A percentile compares a stretch with the other conserved stretches of the same genome.
Conservation (phyloP, 2,113 vertebrate genomes). For the Climacteris rufus region DNA sequence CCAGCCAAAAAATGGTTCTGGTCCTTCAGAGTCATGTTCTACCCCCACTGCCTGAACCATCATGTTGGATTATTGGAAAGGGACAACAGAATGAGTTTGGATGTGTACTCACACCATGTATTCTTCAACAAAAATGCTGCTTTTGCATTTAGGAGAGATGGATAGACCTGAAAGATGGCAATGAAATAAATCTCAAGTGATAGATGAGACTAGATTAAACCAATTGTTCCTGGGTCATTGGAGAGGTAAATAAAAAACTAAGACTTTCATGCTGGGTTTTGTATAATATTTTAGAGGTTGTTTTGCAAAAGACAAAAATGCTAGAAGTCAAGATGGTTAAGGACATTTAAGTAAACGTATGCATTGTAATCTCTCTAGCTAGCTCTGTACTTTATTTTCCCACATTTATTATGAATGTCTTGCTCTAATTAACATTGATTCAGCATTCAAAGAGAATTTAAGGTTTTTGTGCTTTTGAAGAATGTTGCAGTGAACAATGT, state of each 20-base stretch:
- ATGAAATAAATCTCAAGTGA: background rate
- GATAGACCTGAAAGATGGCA: background rate
- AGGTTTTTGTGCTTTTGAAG: background rate
- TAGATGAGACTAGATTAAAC: background rate
- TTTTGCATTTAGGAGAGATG: background rate
- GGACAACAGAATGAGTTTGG: background rate
- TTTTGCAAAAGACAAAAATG: background rate
- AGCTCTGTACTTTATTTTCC: background rate
- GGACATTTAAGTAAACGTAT: background rate
- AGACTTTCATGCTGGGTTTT: background rate
- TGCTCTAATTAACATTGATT: background rate
- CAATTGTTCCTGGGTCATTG: background rate
- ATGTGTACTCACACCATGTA: background rate
- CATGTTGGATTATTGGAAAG: background rate
- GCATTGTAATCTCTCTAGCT: background rate
- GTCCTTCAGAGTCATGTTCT: background rate
- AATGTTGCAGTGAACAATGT: background rate
- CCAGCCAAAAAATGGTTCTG: background rate
- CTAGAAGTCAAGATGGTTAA: background rate
- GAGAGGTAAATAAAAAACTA: background rate
- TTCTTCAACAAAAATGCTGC: slow-evolving; percentile 17
- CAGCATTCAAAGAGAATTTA: background rate
- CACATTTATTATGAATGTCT: background rate
- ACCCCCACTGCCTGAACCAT: background rate
- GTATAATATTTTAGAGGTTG: background rate